These are phyloP conservation scores for Brachymystax lenok DNA, from an alignment of 2,797 vertebrate species.

Conservation along the genomic window DNA sequence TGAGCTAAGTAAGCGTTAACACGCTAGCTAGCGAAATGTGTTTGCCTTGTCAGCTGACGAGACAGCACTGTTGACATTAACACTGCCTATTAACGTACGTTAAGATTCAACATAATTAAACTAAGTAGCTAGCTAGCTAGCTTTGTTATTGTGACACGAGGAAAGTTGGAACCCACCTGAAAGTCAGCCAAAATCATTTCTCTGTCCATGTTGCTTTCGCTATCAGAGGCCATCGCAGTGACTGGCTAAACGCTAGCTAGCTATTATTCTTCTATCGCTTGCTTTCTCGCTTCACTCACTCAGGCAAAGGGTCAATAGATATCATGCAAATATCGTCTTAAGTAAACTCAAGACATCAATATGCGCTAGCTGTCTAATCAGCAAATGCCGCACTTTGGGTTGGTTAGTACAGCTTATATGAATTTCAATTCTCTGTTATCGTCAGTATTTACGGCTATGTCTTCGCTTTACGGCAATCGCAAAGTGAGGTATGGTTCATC, in stretches of 20 bases:
- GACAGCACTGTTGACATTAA: slow-evolving; percentile 11
- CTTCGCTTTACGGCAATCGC: slow-evolving; percentile 73
- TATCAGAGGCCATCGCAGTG: slow-evolving; percentile 94
- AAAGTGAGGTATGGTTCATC: slow-evolving; percentile 45
- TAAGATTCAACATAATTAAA: not conserved
- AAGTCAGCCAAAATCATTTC: slow-evolving; percentile 99
- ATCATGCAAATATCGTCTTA: slow-evolving; percentile 40
- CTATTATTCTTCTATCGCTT: slow-evolving; percentile 61
- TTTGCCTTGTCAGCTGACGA: slow-evolving; percentile 37
- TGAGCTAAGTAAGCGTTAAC: not conserved
- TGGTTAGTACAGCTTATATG: slow-evolving; percentile 38
- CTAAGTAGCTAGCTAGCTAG: not conserved
- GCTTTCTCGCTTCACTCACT: slow-evolving; percentile 59
- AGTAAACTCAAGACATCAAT: slow-evolving; percentile 33
- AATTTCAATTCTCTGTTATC: slow-evolving; percentile 57
- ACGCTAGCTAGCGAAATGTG: slow-evolving; percentile 16
- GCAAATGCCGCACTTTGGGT: slow-evolving; percentile 26
- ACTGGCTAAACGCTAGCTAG: slow-evolving; percentile 69
- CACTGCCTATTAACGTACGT: not conserved
- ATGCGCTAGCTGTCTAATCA: slow-evolving; percentile 21
- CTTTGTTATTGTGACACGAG: not conserved
- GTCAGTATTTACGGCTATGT: slow-evolving; percentile 68
- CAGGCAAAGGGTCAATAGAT: slow-evolving; percentile 48
- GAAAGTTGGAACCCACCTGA: slow-evolving; percentile 82
- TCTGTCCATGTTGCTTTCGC: slow-evolving; percentile 89